phyloP scores from a whole-genome alignment of 2,113 vertebrate species.

The Protomyctophum bolini region DNA sequence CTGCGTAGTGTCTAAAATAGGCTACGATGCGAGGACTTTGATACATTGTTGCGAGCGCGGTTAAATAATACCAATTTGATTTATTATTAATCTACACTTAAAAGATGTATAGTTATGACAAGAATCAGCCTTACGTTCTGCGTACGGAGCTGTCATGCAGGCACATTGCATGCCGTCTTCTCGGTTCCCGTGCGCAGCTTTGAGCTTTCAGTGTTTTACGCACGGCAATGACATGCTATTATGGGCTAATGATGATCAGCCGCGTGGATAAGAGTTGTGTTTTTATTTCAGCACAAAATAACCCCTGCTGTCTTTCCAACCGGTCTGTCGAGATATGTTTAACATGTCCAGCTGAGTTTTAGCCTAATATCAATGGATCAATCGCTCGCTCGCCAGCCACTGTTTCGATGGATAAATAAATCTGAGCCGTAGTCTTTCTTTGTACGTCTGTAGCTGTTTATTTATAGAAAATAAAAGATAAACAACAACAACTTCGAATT shows the following conservation, averaged over 20 bases:
- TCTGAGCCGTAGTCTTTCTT: slow-evolving; percentile 6
- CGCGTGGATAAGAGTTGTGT: no score
- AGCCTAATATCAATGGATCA: slow-evolving; percentile 23
- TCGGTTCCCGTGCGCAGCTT: slow-evolving; percentile 10
- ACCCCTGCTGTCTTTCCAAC: no score
- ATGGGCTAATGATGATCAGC: no score
- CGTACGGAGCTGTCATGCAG: not conserved
- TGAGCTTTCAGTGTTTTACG: slow-evolving; percentile 48
- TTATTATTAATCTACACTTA: not conserved
- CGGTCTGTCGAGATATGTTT: no score
- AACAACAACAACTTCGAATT: slow-evolving; percentile 1
- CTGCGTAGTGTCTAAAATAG: slow-evolving; percentile 23
- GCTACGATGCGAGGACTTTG: not conserved
- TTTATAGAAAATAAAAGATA: not conserved
- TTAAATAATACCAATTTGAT: not conserved
- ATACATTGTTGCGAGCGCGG: not conserved
- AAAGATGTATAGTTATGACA: not conserved
- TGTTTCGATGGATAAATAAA: not conserved
- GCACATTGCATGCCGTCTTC: slow-evolving; percentile 33
- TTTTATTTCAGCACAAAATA: no score
- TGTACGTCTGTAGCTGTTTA: slow-evolving; percentile 21
- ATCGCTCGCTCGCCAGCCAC: slow-evolving; percentile 16
- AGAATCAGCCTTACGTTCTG: not conserved
- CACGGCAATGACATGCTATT: slow-evolving; percentile 21
- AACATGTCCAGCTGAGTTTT: no score